Evolutionary conservation across 2,797 vertebrate species (phyloP).

Genomic region (Coracias cyanogaster): DNA sequence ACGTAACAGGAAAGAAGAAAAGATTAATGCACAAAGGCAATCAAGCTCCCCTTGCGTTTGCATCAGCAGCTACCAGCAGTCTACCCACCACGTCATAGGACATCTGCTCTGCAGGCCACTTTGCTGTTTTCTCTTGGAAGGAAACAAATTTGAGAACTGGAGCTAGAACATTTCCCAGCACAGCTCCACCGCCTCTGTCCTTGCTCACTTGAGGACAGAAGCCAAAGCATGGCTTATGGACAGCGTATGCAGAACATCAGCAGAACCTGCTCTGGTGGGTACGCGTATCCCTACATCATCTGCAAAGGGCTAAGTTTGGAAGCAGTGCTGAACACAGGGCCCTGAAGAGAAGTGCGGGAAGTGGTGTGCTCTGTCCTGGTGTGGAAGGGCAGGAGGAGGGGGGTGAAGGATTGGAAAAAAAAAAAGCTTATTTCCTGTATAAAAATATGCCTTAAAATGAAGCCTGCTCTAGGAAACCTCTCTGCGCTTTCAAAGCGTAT

Average conservation of each 20-base stretch:
- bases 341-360: neutral
- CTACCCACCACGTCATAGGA: neutral
- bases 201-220: neutral
- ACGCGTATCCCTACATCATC: neutral
- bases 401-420: neutral
- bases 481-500: neutral
- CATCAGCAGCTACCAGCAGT: conserved; percentile 25
- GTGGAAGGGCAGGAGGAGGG: neutral
- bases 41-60: conserved; percentile 44
- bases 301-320: neutral
- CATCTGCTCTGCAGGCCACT: neutral
- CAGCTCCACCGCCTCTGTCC: neutral
- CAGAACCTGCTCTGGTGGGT: neutral
- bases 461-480: conserved; percentile 13
- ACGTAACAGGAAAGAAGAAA: conserved; percentile 20
- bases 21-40: conserved; percentile 67
- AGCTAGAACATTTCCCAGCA: neutral
- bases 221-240: neutral
- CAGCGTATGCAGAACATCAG: neutral
- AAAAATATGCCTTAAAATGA: conserved; percentile 26
- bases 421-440: neutral
- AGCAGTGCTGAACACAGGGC: neutral
- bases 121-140: neutral
- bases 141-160: neutral
- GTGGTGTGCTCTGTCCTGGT: neutral